Base-by-base conservation (phyloP, 2,113 vertebrate genomes). In the Cariama cristata region DNA sequence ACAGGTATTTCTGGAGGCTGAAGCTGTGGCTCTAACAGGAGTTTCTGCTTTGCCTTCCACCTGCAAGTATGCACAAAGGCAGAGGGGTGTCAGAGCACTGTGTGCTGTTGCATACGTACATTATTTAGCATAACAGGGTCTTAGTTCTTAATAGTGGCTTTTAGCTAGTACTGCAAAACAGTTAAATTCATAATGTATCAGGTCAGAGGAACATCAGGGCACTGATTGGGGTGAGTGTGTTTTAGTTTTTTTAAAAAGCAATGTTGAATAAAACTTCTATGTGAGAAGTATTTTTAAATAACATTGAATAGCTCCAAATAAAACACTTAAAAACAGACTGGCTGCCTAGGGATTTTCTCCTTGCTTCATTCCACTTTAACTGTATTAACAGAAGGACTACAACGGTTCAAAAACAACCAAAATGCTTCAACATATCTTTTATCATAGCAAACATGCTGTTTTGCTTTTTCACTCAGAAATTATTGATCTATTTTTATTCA, bases 241-340 rank as follows among this genome's bases (percentile, higher is more conserved):
- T 2, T 40, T 52, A 38, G 38, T 85, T 42, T 47, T 68, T 77
- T 69, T 85, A 75, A 23, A 18, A n/a, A 79, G 81, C 45, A 79
- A 30, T 45, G 45, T 44, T 75, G 60, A 60, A 75, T 81, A 81
- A 91, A 97, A 91, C 53, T 26, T 90, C 52, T 35, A 12, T 23
- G 33, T 58, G 88, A 87, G 89, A 95, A 74, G 45, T 94, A 63
- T 94, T 96, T 95, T 93, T 72, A 69, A 95, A 92, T 85, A 79
- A 87, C 74, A 85, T 18, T 69, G 32, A 73, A n/a, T n/a, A 73
- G 35, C 66, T 76, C 64, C 0, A 38, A 93, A 75, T 52, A 50
- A 75, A 91, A 71, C 69, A 69, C 80, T 94, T 56, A 14, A 91
- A 96, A 67, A 0, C 32, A 88, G 38, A 59, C 27, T 6, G 27